phyloP scores from a whole-genome alignment of 2,888 invertebrate genomes.

The Rhagonycha fulva region DNA sequence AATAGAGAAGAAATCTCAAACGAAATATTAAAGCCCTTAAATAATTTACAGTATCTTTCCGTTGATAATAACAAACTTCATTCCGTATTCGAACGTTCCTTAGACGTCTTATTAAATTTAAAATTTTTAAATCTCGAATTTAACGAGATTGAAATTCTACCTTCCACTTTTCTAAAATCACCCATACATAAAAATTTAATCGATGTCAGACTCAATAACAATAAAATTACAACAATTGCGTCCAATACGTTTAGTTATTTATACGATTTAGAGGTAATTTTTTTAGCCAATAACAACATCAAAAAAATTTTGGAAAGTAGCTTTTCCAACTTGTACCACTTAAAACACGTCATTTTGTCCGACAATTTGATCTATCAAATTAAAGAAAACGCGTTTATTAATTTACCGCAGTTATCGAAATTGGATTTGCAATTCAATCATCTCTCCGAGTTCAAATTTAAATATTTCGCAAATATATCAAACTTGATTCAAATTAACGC shows the following conservation, averaged over 20 bases:
- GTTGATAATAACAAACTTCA: conserved; percentile 88
- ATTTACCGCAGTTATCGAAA: conserved; percentile 75
- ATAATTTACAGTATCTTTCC: conserved; percentile 79
- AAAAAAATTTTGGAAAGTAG: conserved; percentile 70
- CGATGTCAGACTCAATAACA: conserved; percentile 82
- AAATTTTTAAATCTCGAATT: conserved; percentile 86
- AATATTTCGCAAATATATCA: conserved; percentile 71
- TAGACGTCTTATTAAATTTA: conserved; percentile 69
- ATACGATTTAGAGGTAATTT: conserved; percentile 74
- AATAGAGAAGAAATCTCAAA: conserved; percentile 79
- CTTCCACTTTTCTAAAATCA: conserved; percentile 69
- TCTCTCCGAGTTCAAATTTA: conserved; percentile 69
- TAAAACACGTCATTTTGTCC: conserved; percentile 81
- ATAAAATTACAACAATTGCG: conserved; percentile 71
- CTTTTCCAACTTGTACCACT: conserved; percentile 76
- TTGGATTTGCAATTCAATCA: conserved; percentile 83
- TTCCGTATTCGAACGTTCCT: conserved; percentile 70
- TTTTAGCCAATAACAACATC: conserved; percentile 80
- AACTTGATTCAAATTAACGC: conserved; percentile 76
- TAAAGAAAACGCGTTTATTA: conserved; percentile 72
- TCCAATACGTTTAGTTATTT: conserved; percentile 73
- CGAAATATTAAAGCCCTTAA: conserved; percentile 73
- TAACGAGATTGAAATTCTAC: conserved; percentile 76
- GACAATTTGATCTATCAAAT: conserved; percentile 79
- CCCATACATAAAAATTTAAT: conserved; percentile 73